These are phyloP conservation scores for Thumatha senex DNA, from an alignment of 2,888 invertebrate genomes.

Conservation along the genomic window DNA sequence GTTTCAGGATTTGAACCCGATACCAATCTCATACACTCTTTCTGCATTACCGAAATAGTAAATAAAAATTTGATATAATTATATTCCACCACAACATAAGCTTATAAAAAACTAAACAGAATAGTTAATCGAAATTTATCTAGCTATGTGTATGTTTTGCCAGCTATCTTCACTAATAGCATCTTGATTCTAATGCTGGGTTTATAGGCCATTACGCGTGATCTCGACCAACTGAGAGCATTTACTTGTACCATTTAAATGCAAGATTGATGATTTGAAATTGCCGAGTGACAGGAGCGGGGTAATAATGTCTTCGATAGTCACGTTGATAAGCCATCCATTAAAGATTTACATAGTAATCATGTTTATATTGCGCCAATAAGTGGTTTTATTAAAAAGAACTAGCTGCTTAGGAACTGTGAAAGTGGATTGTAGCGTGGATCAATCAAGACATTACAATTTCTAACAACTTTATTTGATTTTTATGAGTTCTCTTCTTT, in stretches of 20 bases:
- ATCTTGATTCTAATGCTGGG: constrained; percentile 24
- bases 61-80: background rate
- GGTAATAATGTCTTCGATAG: constrained; percentile 58
- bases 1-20: too few relatives aligned
- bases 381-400: constrained; percentile 33
- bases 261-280: constrained; percentile 67
- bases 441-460: constrained; percentile 23
- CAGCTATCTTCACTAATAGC: constrained; percentile 19
- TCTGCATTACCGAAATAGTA: too few relatives aligned
- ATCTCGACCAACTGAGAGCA: constrained; percentile 53
- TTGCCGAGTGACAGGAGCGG: constrained; percentile 55
- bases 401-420: constrained; percentile 20
- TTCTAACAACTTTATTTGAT: constrained; percentile 15
- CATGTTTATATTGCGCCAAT: constrained; percentile 39
- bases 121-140: background rate
- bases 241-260: constrained; percentile 68
- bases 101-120: background rate
- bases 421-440: constrained; percentile 24
- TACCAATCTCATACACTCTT: too few relatives aligned
- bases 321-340: constrained; percentile 61
- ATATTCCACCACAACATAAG: background rate
- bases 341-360: constrained; percentile 70
- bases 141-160: constrained; percentile 12
- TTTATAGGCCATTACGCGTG: constrained; percentile 41
- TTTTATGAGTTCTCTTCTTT: background rate